Evolutionary conservation across 2,797 vertebrate genomes (phyloP), one percentile per base, ranked within the genome.

Genomic region (Acridotheres tristis): DNA sequence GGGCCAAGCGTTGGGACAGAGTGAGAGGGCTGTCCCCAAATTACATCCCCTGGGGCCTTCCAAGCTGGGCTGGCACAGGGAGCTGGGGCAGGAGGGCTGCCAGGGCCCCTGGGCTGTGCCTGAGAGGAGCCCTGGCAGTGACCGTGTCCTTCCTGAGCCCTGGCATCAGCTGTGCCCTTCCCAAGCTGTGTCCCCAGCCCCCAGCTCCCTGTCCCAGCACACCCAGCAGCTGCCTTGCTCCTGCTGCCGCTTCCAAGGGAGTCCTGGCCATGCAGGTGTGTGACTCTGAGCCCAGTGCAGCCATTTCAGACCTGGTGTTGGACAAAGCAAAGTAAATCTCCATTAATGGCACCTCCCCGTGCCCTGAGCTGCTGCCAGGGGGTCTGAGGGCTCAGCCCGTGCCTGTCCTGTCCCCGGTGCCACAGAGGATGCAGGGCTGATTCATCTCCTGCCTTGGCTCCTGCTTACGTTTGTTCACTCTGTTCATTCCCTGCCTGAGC

Each of bases 1-100:
- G 34, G 43, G 47, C 16, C 0, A 3, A 21, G 26, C 15, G 1
- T 0, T 1, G 6, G 17, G 57, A 30, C 0, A 9, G 45, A 11
- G 10, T 12, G 19, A 27, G 40, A 76, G 27, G 5, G 5, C 30
- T 47, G 30, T 42, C 8, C 58, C 9, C 10, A 27, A 0, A 12
- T 11, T 20, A 12, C 55, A 30, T 23, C 40, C 34, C 23, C 3
- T 4, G 79, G 30, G 32, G 29, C 32, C 3, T 58, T 53, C 58
- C 0, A 0, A 4, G 55, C 4, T 30, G 57, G 48, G 18, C 2
- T 54, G 48, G 76, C 38, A 20, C 26, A 30, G 53, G 50, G 25
- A 34, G 16, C 32, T 32, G 71, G 45, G 10, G 30, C 65, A 38
- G 43, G 38, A 45, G 55, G 2, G 40, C 16, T 54, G 67, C 40